phyloP scores from a whole-genome alignment of 2,888 invertebrate species.

The Macrosoma leucophasiata region DNA sequence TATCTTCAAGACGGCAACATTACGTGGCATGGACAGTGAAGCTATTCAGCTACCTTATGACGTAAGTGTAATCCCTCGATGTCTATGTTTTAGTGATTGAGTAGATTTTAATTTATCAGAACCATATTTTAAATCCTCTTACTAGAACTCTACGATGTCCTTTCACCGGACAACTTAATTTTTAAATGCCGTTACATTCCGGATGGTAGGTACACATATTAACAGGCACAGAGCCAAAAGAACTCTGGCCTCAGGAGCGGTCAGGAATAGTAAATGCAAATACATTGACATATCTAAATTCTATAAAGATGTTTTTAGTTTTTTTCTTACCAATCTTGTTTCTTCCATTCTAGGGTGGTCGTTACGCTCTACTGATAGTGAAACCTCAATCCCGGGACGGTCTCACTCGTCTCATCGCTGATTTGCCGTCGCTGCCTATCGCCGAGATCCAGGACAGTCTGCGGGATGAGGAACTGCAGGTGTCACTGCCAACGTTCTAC shows the following conservation, averaged over 20 bases:
- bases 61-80: slow-evolving; percentile 61
- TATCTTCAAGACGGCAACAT: slow-evolving; percentile 75
- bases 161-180: too few relatives aligned
- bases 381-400: slow-evolving; percentile 77
- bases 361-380: slow-evolving; percentile 75
- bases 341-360: slow-evolving; percentile 77
- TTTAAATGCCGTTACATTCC: too few relatives aligned
- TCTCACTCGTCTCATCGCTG: slow-evolving; percentile 69
- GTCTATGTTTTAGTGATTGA: too few relatives aligned
- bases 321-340: neutral
- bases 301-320: neutral
- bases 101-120: too few relatives aligned
- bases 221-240: too few relatives aligned
- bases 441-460: slow-evolving; percentile 61
- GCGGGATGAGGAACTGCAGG: slow-evolving; percentile 57
- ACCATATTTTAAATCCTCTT: too few relatives aligned
- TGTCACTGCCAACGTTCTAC: slow-evolving; percentile 77
- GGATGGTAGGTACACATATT: too few relatives aligned
- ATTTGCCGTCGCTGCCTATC: slow-evolving; percentile 65
- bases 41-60: slow-evolving; percentile 84
- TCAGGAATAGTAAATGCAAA: too few relatives aligned
- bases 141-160: too few relatives aligned
- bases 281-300: too few relatives aligned
- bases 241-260: too few relatives aligned
- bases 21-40: slow-evolving; percentile 79